A percentile compares a stretch with the other conserved stretches of the same genome.
Conservation (phyloP, 1,140 invertebrate genomes). For the Helicoverpa armigera region DNA sequence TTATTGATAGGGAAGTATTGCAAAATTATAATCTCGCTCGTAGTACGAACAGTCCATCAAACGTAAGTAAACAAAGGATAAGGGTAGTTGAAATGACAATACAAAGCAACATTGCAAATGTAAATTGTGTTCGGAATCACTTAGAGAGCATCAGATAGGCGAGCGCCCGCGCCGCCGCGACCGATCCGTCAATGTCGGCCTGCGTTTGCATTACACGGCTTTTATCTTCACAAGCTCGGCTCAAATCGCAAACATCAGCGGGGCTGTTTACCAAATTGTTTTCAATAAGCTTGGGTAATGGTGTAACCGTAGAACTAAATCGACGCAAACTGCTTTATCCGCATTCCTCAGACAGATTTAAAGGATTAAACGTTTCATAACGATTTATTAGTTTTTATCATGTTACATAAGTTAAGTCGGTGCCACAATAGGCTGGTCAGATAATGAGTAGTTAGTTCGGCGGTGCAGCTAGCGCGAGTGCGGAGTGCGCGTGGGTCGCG, state of each 20-base stretch:
- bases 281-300: constrained; percentile 83
- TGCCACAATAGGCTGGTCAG: constrained; percentile 66
- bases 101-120: constrained; percentile 77
- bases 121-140: constrained; percentile 82
- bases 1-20: constrained; percentile 40
- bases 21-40: constrained; percentile 43
- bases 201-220: constrained; percentile 83
- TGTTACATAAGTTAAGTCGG: constrained; percentile 71
- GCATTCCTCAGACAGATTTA: constrained; percentile 70
- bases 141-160: constrained; percentile 85
- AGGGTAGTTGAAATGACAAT: constrained; percentile 77
- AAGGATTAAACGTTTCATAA: constrained; percentile 75
- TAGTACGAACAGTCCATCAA: constrained; percentile 55
- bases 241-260: constrained; percentile 83
- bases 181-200: constrained; percentile 85
- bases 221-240: constrained; percentile 80
- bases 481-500: constrained; percentile 58
- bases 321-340: constrained; percentile 66
- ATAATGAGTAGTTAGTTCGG: constrained; percentile 72
- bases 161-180: constrained; percentile 76
- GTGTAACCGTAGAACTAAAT: constrained; percentile 69
- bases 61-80: constrained; percentile 68
- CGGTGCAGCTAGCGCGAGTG: constrained; percentile 57
- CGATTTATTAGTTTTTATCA: constrained; percentile 80
- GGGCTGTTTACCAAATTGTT: constrained; percentile 85